Evolutionary conservation across 2,888 invertebrate genomes (phyloP).

Genomic region (Lamproptera curius): DNA sequence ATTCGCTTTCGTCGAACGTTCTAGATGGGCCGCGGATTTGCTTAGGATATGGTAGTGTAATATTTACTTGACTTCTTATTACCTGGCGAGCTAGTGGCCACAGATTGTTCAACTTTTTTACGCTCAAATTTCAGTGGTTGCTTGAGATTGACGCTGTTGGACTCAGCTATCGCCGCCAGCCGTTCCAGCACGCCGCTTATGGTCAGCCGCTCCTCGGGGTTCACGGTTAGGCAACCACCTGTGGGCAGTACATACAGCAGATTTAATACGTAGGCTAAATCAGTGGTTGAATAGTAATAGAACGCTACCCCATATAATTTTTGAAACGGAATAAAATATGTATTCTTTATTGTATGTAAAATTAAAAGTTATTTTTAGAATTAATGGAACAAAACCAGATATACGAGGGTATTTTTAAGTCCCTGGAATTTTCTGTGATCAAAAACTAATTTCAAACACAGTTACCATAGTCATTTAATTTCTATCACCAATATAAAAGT

Average conservation of each 20-base stretch:
- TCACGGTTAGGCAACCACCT: slow-evolving; percentile 88
- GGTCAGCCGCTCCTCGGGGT: slow-evolving; percentile 89
- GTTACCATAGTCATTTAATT: no score
- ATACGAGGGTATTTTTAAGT: no score
- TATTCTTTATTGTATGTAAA: no score
- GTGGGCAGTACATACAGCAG: slow-evolving; percentile 43
- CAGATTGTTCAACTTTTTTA: slow-evolving; percentile 80
- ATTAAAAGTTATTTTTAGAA: no score
- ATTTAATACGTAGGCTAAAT: neutral
- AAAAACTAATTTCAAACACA: no score
- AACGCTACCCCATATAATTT: neutral
- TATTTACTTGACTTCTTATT: slow-evolving; percentile 80
- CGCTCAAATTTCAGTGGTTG: slow-evolving; percentile 85
- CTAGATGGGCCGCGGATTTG: slow-evolving; percentile 36
- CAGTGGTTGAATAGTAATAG: neutral
- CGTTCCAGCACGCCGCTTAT: slow-evolving; percentile 90
- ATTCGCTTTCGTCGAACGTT: slow-evolving; percentile 24
- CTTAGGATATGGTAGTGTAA: slow-evolving; percentile 79
- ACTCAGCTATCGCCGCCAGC: slow-evolving; percentile 92
- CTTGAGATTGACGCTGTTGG: slow-evolving; percentile 88
- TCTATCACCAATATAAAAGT: no score
- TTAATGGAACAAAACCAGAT: no score
- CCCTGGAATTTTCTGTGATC: no score
- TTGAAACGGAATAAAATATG: no score
- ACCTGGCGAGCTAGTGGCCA: slow-evolving; percentile 81